Conservation (phyloP, 2,797 vertebrate genomes). For the Fistularia commersonii region DNA sequence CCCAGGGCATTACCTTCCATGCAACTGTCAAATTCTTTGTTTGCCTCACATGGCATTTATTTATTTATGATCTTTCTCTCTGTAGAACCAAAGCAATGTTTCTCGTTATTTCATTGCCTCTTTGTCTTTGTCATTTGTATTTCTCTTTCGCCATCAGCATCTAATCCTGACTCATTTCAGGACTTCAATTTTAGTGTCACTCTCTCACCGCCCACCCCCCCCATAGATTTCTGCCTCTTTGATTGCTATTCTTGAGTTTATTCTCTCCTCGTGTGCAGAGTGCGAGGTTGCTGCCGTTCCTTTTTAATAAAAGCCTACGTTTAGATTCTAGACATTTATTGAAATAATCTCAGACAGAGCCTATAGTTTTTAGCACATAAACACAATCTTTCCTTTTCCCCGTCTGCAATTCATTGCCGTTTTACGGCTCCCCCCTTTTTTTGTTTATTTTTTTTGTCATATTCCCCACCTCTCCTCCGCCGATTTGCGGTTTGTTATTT, state of each 20-base stretch:
- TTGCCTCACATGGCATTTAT: constrained; percentile 28
- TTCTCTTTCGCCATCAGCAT: not conserved
- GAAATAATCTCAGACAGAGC: constrained; percentile 57
- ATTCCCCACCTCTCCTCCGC: constrained; percentile 6
- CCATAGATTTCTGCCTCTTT: constrained; percentile 13
- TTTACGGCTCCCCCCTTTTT: constrained; percentile 16
- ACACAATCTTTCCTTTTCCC: constrained; percentile 33
- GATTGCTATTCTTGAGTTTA: constrained; percentile 4
- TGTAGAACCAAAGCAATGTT: constrained; percentile 12
- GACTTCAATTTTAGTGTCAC: constrained; percentile 2
- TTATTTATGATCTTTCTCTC: constrained; percentile 32
- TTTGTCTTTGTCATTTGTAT: constrained; percentile 7
- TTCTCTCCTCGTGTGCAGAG: constrained; percentile 14
- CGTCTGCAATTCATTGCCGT: constrained; percentile 26
- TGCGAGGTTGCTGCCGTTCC: constrained; percentile 14
- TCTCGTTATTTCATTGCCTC: constrained; percentile 13
- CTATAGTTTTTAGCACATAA: constrained; percentile 62
- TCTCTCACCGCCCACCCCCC: not conserved
- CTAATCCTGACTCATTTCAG: not conserved
- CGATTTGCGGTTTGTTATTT: no score
- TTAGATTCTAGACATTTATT: constrained; percentile 44
- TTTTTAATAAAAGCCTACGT: constrained; percentile 54
- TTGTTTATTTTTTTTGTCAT: constrained; percentile 5
- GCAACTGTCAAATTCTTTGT: constrained; percentile 30
- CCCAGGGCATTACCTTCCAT: constrained; percentile 30